Conservation (phyloP, 2,113 vertebrate genomes). For the Microtus pennsylvanicus region DNA sequence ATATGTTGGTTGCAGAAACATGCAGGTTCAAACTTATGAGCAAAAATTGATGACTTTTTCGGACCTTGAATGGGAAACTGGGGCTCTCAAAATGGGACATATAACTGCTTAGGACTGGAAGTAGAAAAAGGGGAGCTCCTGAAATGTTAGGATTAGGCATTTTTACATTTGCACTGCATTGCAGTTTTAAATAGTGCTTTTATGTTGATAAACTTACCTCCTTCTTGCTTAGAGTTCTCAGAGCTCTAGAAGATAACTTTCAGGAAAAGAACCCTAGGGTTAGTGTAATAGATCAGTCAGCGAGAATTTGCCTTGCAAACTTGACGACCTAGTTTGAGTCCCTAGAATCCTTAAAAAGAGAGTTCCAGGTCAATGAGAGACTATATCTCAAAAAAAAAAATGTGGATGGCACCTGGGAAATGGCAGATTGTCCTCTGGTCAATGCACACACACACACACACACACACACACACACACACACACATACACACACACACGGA, state of each 20-base stretch:
- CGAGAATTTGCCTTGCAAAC: background rate
- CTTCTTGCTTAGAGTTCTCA: background rate
- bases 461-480: too few species aligned
- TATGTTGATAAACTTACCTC: conserved; percentile 23
- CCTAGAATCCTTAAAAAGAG: background rate
- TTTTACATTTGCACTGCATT: background rate
- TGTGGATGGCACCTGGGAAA: background rate
- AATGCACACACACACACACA: rapidly evolving
- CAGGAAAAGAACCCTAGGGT: background rate
- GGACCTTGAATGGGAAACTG: background rate
- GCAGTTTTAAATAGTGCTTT: conserved; percentile 15
- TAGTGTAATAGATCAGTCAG: background rate
- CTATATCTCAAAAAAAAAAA: background rate
- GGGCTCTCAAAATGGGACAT: background rate
- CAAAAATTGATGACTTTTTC: background rate
- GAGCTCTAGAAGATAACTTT: background rate
- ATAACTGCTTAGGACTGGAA: background rate
- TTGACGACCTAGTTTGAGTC: background rate
- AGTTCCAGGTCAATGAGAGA: background rate
- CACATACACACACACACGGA: background rate
- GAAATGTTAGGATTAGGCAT: background rate
- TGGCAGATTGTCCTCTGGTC: background rate
- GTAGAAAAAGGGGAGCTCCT: background rate
- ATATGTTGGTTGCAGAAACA: background rate
- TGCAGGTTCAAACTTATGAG: background rate